phyloP scores from a whole-genome alignment of 2,113 vertebrate genomes.

The Ondatra zibethicus region DNA sequence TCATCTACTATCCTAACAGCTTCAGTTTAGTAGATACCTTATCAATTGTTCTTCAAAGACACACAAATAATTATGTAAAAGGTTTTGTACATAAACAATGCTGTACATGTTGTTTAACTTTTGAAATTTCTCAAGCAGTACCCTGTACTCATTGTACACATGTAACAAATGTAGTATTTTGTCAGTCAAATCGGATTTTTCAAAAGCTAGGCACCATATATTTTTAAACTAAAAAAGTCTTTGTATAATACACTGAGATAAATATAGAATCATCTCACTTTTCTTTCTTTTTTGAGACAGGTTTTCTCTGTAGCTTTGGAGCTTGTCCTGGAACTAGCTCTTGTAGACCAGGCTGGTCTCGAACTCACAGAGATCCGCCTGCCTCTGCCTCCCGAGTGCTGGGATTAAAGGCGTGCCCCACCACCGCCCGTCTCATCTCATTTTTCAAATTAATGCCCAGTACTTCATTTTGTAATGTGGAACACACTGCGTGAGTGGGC shows the following conservation, averaged over 20 bases:
- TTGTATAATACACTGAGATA: neutral
- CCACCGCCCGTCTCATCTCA: neutral
- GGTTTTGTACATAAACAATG: neutral
- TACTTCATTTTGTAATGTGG: neutral
- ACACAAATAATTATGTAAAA: neutral
- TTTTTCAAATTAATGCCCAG: neutral
- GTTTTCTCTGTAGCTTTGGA: too few species aligned
- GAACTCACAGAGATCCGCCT: too few species aligned
- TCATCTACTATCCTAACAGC: neutral
- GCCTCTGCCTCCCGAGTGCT: too few species aligned
- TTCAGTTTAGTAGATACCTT: neutral
- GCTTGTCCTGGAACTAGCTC: too few species aligned
- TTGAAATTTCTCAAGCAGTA: constrained; percentile 23
- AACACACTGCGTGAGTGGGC: neutral
- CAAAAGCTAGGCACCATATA: neutral
- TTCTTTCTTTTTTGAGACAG: too few species aligned
- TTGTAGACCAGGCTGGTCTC: too few species aligned
- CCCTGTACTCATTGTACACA: neutral
- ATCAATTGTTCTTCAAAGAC: neutral
- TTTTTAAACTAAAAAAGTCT: neutral
- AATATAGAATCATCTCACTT: neutral
- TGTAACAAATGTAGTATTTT: neutral
- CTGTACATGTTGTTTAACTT: neutral
- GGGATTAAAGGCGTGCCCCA: too few species aligned
- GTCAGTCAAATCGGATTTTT: neutral